Percentiles rank a stretch among this genome's conserved stretches.
Evolutionary conservation across 2,888 invertebrate species (phyloP).

Genomic region (Tetragonisca angustula): DNA sequence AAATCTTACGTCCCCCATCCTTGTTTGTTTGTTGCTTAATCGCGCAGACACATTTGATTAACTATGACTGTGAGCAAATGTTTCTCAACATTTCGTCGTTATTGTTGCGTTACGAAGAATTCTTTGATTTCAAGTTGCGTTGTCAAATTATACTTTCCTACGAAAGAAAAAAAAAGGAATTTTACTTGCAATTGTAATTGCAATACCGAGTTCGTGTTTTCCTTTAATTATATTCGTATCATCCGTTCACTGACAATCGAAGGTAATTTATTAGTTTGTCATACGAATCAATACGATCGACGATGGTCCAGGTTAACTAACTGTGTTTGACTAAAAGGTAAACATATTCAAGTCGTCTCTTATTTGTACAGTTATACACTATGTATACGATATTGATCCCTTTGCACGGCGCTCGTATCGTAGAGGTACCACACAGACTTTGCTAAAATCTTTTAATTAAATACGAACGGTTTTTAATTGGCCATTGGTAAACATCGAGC

Average conservation of each 20-base stretch:
- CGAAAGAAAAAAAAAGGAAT: fast-evolving
- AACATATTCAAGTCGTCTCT: constrained; percentile 45
- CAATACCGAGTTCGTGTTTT: not conserved
- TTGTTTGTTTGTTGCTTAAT: not conserved
- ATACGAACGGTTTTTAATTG: constrained; percentile 79
- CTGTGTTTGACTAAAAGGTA: constrained; percentile 33
- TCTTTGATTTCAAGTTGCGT: not conserved
- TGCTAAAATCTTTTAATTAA: constrained; percentile 75
- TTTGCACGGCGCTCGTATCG: constrained; percentile 43
- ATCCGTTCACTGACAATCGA: constrained; percentile 10
- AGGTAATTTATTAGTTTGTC: constrained; percentile 33
- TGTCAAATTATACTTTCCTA: not conserved
- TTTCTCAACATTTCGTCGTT: not conserved
- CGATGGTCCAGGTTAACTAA: constrained; percentile 22
- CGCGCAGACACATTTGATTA: not conserved
- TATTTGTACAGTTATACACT: constrained; percentile 52
- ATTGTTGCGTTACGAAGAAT: not conserved
- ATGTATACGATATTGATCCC: constrained; percentile 55
- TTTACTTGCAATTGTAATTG: not conserved
- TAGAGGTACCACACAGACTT: constrained; percentile 33
- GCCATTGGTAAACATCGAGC: constrained; percentile 66
- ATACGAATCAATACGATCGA: constrained; percentile 27
- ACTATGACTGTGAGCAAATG: not conserved
- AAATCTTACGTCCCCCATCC: not conserved
- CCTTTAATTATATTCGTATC: constrained; percentile 2